Evolutionary conservation across 1,140 invertebrate species (phyloP).

Genomic region (Drosophila sp.): DNA sequence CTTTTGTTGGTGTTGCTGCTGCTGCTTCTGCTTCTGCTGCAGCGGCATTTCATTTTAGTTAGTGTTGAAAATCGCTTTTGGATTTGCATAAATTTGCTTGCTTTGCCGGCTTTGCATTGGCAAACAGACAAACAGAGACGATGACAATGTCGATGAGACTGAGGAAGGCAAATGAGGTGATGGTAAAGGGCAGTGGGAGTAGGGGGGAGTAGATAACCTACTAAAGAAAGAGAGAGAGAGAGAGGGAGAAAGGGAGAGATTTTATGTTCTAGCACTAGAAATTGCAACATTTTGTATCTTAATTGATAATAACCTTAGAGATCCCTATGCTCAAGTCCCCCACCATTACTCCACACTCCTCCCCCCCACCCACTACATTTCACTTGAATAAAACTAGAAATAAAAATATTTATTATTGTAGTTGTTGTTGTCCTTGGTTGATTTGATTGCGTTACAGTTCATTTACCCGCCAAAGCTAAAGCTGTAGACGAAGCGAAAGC

Average conservation of each 20-base stretch:
- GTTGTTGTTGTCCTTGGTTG: slow-evolving; percentile 46
- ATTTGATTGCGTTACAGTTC: slow-evolving; percentile 82
- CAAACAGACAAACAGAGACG: slow-evolving; percentile 23
- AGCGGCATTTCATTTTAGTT: slow-evolving; percentile 71
- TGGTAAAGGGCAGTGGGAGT: too few relatives aligned
- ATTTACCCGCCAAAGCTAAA: slow-evolving; percentile 61
- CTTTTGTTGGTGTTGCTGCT: slow-evolving; percentile 21
- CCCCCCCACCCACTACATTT: slow-evolving; percentile 18
- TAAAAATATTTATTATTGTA: slow-evolving; percentile 71
- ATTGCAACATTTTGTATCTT: too few relatives aligned
- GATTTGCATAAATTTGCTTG: slow-evolving; percentile 80
- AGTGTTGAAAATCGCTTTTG: slow-evolving; percentile 78
- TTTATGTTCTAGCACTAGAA: too few relatives aligned
- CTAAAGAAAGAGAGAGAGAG: too few relatives aligned
- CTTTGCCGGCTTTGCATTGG: slow-evolving; percentile 56
- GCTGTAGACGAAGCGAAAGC: slow-evolving; percentile 41
- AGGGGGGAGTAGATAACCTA: too few relatives aligned
- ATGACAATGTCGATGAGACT: slow-evolving; percentile 4
- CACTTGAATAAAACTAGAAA: slow-evolving; percentile 10
- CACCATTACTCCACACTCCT: neutral
- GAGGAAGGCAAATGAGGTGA: neutral
- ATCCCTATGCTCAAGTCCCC: too few relatives aligned
- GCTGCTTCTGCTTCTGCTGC: slow-evolving; percentile 5
- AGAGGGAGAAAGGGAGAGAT: too few relatives aligned
- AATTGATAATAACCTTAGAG: too few relatives aligned